Conservation (phyloP, 2,888 invertebrate species). For the Embidobia sp. region DNA sequence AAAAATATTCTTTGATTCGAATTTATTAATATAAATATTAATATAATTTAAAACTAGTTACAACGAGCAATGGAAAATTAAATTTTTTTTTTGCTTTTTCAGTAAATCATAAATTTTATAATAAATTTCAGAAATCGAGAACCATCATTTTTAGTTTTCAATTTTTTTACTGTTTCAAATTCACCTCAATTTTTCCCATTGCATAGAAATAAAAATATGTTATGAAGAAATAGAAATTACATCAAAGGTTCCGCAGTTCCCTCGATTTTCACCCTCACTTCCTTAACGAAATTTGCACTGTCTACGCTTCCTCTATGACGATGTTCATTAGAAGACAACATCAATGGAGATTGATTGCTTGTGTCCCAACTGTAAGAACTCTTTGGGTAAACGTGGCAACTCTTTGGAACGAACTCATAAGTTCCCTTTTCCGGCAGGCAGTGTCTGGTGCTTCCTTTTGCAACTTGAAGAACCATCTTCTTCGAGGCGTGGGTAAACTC, state of each 20-base stretch:
- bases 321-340: constrained; percentile 77
- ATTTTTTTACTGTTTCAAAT: too few species aligned
- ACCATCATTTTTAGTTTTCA: too few species aligned
- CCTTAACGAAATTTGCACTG: constrained; percentile 75
- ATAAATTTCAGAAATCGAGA: too few species aligned
- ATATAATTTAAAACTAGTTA: too few species aligned
- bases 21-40: too few species aligned
- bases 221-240: constrained; percentile 68
- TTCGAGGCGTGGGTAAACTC: constrained; percentile 71
- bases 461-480: constrained; percentile 80
- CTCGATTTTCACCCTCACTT: constrained; percentile 81
- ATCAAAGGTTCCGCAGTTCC: constrained; percentile 69
- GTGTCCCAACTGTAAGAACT: constrained; percentile 82
- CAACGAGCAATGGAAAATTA: too few species aligned
- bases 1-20: too few species aligned
- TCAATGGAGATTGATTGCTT: constrained; percentile 76
- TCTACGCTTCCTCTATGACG: constrained; percentile 74
- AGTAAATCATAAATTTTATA: too few species aligned
- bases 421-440: constrained; percentile 88
- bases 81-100: too few species aligned
- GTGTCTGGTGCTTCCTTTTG: constrained; percentile 86
- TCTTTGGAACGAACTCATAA: constrained; percentile 88
- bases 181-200: too few species aligned
- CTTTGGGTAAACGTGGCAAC: constrained; percentile 90
- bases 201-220: constrained; percentile 2